These are phyloP conservation scores for Phyto melanocephala DNA, from an alignment of 2,888 invertebrate species.

Conservation along the genomic window DNA sequence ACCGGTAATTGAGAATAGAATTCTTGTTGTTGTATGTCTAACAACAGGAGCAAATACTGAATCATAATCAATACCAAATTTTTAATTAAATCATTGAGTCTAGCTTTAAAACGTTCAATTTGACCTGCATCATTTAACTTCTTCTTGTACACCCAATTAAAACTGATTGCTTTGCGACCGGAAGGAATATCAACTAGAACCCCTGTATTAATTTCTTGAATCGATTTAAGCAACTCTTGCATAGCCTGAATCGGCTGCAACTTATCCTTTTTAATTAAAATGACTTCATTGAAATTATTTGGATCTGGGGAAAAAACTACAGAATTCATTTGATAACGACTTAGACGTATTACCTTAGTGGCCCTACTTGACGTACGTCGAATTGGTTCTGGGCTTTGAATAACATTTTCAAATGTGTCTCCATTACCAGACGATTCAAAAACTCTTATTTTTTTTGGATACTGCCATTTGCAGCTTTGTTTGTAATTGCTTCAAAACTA, in stretches of 20 bases:
- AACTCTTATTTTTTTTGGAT: no score
- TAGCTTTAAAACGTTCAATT: neutral
- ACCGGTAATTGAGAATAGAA: no score
- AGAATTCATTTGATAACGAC: neutral
- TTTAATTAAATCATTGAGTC: neutral
- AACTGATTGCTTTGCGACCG: no score
- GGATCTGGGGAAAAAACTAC: constrained; percentile 8
- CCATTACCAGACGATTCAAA: neutral
- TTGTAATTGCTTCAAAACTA: no score
- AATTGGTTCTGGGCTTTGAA: neutral
- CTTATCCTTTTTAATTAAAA: constrained; percentile 46
- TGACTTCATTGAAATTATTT: constrained; percentile 32
- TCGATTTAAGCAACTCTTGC: neutral
- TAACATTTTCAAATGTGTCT: neutral
- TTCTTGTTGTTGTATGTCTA: no score
- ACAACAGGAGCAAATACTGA: no score
- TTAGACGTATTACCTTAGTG: neutral
- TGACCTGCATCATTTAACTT: no score
- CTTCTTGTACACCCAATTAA: no score
- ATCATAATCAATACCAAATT: neutral
- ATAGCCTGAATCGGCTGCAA: neutral
- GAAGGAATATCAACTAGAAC: neutral
- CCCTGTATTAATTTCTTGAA: neutral
- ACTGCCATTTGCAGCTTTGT: no score
- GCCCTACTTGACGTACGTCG: neutral